Evolutionary conservation across 2,888 invertebrate genomes (phyloP), one percentile per base, ranked within the genome.

Genomic region (Lamellibrachia columna): DNA sequence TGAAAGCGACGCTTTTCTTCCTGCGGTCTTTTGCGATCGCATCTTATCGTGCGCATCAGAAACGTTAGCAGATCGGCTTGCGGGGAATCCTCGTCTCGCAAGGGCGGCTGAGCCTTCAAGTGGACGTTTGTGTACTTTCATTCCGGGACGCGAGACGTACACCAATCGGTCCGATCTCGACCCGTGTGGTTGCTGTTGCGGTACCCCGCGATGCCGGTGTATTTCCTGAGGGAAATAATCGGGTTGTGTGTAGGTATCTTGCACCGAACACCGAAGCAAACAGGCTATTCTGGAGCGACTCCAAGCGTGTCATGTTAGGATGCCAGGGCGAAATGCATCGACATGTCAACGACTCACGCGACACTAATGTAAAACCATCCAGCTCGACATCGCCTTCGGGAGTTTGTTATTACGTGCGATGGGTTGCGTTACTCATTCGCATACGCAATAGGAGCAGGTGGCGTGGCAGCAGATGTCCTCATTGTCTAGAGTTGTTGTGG

Each of bases 31-130:
- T 75, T 22, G 22, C 75, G 75, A 75, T 75, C 75, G 75, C 75
- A 75, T 75, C 75, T 75, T 22, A 75, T 75, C 75, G 22, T n/a
- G 75, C 75, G 22, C 15, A 75, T 75, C 75, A 22, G 75, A 75
- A 75, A 75, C 75, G 75, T 75, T 75, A n/a, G 75, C 75, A 75
- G 75, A 75, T 75, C 75, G 75, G 75, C 75, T 75, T 22, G 75
- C 15, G 75, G 22, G 15, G 75, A 22, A 75, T 75, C 75, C 11
- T 75, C 75, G 75, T 75, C 15, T 75, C n/a, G 75, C 75, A 6
- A n/a, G 11, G 22, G 75, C 6, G 75, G 55, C 9, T 9, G 15
- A 6, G 75, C n/a, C 75, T 75, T 75, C 22, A 75, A 75, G 75
- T 22, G 75, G 75, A 75, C 75, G 75, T 15, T 15, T 75, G 75